Conservation (phyloP, 2,888 invertebrate species). For the Timandra comae region DNA sequence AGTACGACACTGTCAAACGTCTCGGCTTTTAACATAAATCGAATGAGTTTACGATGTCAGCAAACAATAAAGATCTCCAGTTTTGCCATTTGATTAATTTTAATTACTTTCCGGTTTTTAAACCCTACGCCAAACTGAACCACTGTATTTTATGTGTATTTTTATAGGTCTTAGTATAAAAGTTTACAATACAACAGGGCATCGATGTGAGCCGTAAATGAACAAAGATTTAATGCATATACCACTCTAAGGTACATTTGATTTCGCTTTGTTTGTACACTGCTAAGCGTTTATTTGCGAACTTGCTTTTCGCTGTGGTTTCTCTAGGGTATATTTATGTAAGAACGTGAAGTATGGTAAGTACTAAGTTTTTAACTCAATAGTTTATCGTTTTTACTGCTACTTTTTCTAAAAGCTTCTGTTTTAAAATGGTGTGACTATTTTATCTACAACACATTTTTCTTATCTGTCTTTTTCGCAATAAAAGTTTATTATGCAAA, state of each 20-base stretch:
- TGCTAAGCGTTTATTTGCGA: constrained; percentile 32
- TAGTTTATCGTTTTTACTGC: too few species aligned
- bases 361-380: too few species aligned
- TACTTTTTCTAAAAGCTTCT: too few species aligned
- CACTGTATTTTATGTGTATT: constrained; percentile 49
- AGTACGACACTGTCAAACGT: constrained; percentile 26
- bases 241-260: constrained; percentile 42
- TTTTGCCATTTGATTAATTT: constrained; percentile 64
- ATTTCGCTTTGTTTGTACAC: constrained; percentile 40
- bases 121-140: constrained; percentile 42
- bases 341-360: background rate
- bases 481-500: too few species aligned
- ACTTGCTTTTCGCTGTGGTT: constrained; percentile 1
- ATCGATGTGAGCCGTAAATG: constrained; percentile 52
- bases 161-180: constrained; percentile 57
- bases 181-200: constrained; percentile 53
- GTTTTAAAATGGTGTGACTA: too few species aligned
- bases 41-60: constrained; percentile 51
- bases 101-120: constrained; percentile 59
- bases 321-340: background rate
- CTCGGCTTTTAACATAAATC: constrained; percentile 51
- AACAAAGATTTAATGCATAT: constrained; percentile 52
- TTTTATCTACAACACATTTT: too few species aligned
- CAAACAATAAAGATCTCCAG: constrained; percentile 49
- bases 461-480: too few species aligned